phyloP scores from a whole-genome alignment of 2,797 vertebrate species.

The Oryzias dopingdopingensis region DNA sequence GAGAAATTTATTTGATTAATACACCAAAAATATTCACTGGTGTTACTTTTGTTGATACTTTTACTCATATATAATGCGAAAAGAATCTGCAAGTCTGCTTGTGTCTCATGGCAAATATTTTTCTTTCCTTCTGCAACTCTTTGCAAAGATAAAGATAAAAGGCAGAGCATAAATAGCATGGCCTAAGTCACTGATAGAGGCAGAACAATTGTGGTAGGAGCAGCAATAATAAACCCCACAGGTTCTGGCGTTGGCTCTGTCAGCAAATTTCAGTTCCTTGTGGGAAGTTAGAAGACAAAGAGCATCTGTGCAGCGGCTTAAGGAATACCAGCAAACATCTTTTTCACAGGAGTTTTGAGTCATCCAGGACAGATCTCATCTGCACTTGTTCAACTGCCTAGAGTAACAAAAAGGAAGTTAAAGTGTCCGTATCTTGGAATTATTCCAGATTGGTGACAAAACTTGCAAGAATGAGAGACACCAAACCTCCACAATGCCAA shows the following conservation, averaged over 20 bases:
- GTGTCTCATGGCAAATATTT: too few species aligned
- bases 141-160: background rate
- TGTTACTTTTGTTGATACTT: too few species aligned
- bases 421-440: conserved; percentile 11
- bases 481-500: background rate
- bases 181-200: background rate
- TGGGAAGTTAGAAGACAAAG: conserved; percentile 5
- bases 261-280: conserved; percentile 28
- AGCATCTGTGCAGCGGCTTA: background rate
- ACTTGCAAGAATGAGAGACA: background rate
- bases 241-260: background rate
- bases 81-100: too few species aligned
- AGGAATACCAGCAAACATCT: background rate
- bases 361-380: background rate
- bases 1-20: too few species aligned
- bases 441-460: background rate
- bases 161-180: background rate
- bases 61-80: too few species aligned
- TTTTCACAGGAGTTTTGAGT: conserved; percentile 2
- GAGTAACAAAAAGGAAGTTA: conserved; percentile 29
- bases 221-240: background rate
- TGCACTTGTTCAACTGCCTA: background rate
- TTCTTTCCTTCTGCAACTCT: too few species aligned
- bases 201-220: background rate
- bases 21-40: too few species aligned